Conservation (phyloP, 2,888 invertebrate species). For the Clepsis dumicolana region DNA sequence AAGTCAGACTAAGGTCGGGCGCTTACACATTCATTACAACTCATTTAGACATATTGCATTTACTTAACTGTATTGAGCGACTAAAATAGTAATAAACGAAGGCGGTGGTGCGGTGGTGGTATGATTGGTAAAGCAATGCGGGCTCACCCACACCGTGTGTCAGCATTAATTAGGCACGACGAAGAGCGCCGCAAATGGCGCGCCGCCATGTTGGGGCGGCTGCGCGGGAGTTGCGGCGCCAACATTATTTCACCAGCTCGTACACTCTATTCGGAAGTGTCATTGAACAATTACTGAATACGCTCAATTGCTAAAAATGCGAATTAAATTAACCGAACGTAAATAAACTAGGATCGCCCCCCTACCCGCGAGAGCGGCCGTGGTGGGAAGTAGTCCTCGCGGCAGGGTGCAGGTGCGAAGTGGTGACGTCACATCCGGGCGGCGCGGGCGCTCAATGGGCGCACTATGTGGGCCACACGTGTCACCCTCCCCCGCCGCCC, state of each 20-base stretch:
- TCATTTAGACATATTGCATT: conserved; percentile 57
- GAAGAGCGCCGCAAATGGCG: conserved; percentile 77
- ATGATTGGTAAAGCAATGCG: conserved; percentile 60
- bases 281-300: conserved; percentile 30
- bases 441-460: conserved; percentile 69
- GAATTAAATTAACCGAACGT: neutral
- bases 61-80: conserved; percentile 57
- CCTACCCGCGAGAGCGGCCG: conserved; percentile 25
- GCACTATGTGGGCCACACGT: conserved; percentile 83
- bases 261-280: conserved; percentile 44
- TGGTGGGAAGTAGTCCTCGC: conserved; percentile 47
- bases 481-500: conserved; percentile 60
- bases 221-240: conserved; percentile 76
- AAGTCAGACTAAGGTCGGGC: conserved; percentile 49
- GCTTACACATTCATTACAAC: conserved; percentile 56
- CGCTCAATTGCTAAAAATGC: conserved; percentile 26
- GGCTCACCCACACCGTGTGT: conserved; percentile 77
- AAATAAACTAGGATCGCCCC: conserved; percentile 5
- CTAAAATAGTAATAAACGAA: conserved; percentile 68
- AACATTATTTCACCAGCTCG: conserved; percentile 66
- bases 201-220: conserved; percentile 71
- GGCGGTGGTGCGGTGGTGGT: conserved; percentile 66
- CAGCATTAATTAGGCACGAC: conserved; percentile 77
- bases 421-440: conserved; percentile 76
- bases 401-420: conserved; percentile 69